Evolutionary conservation across 2,888 invertebrate species (phyloP), one percentile per base, ranked within the genome.

Genomic region (Diaprepes abbreviatus): DNA sequence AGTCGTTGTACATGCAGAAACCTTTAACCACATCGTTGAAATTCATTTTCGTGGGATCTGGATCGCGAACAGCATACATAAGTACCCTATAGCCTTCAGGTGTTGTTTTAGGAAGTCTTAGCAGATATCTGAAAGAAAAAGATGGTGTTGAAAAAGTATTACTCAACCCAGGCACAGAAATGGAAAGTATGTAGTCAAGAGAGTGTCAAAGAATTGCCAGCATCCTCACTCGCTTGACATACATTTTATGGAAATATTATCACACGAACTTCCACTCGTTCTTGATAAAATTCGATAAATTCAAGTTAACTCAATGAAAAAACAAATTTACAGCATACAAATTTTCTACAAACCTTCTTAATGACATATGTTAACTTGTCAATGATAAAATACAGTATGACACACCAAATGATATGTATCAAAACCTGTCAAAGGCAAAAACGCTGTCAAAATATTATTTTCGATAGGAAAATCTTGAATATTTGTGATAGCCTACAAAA

Each of bases 1-100:
- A 85, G 78, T 90, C 90, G 77, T 90, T 90, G 80, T 89, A 89
- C 89, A 90, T 90, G 81, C 90, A 90, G 82, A 90, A 90, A 7
- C 85, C 85, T 58, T 89, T 87, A 31, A 90, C 86, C 0, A 88
- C 88, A 74, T 90, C 90, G 12, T 86, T 87, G 77, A 90, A 90
- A 78, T 88, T 87, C 78, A 90, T 81, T 78, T 89, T 89, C 74
- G 89, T 88, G 76, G 89, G 88, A 82, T 90, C 90, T 45, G 84
- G 85, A 67, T 90, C 89, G 4, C 75, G 82, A 14, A 90, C 84
- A 21, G 88, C 85, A 82, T 90, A 90, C 43, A 89, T 79, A 0
- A 90, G 84, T 1, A 90, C 86, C 78, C 88, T 85, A 82, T 88
- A 89, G 0, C 90, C 90, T 78, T 90, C 90, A 0, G 87, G 79